Evolutionary conservation across 2,888 invertebrate genomes (phyloP), one percentile per base, ranked within the genome.

Genomic region (Himalopsyche japonica): DNA sequence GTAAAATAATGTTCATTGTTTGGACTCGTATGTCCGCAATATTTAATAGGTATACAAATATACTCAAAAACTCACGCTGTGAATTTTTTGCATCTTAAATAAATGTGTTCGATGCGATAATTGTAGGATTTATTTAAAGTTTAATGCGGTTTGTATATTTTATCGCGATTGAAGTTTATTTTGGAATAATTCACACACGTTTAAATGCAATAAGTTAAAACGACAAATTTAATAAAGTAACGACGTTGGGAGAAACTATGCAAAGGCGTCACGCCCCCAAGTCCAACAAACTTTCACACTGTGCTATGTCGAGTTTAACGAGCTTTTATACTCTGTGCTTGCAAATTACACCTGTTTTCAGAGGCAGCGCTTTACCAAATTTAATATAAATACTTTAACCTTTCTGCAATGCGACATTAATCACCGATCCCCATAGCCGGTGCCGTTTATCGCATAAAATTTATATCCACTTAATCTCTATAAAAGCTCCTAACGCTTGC

Each of bases 321-420:
- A 85, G 85, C 76, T 85, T 83, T 83, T 83, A 85, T 82, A 77
- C 32, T 82, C 76, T 85, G 82, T 70, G 15, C 64, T 20, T 34
- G 32, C 83, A 79, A 37, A 76, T 76, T 27, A 70, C 79, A 64
- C 47, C 77, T 81, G 64, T 76, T 80, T 76, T 30, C 48, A 57
- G 76, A 24, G 77, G 34, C 78, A 78, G 43, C 82, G 57, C 57
- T 57, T 47, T 57, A 47, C 84, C 48, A 86, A 86, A 86, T 82
- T 86, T 86, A 86, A 86, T 86, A 86, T 86, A 86, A 86, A 85
- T 86, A 86, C 86, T 85, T 85, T 76, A 82, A 84, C 85, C 76
- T 82, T 85, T 76, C 76, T 81, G 80, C 85, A 79, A 43, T 49
- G 82, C 49, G 80, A 81, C 84, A 86, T 86, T 86, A 86, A 86